These are phyloP conservation scores for Caenorhabditis sp. DNA, from an alignment of 2,888 invertebrate species.

Conservation along the genomic window DNA sequence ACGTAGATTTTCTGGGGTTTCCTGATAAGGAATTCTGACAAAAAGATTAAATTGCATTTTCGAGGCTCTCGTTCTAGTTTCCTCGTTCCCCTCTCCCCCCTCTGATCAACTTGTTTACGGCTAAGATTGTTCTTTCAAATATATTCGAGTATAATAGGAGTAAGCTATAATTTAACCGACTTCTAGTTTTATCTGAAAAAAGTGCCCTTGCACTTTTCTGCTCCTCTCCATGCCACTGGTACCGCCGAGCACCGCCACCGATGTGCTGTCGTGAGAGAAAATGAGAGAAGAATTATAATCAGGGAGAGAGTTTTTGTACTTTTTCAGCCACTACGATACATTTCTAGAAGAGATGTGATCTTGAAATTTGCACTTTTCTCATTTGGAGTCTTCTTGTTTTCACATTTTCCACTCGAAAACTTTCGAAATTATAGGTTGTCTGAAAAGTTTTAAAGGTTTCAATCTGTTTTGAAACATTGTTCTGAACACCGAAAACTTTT, in stretches of 20 bases:
- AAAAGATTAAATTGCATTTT: slow-evolving; percentile 38
- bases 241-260: slow-evolving; percentile 57
- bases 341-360: not conserved
- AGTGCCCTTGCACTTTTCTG: slow-evolving; percentile 45
- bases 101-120: slow-evolving; percentile 4
- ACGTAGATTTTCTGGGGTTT: slow-evolving; percentile 15
- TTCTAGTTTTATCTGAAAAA: slow-evolving; percentile 19
- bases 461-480: too few relatives aligned
- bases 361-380: not conserved
- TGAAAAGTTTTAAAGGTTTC: too few relatives aligned
- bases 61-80: slow-evolving; percentile 15
- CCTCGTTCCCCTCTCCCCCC: not conserved
- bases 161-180: not conserved
- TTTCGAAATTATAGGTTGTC: too few relatives aligned
- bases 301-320: slow-evolving; percentile 42
- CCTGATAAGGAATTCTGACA: slow-evolving; percentile 35
- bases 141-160: not conserved
- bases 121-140: not conserved
- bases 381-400: not conserved
- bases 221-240: slow-evolving; percentile 19
- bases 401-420: too few relatives aligned
- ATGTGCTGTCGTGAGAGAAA: slow-evolving; percentile 16
- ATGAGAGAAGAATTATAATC: slow-evolving; percentile 23
- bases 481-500: too few relatives aligned
- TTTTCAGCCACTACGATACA: not conserved